These are phyloP conservation scores for Drosophila rhopaloa DNA, from an alignment of 1,140 invertebrate genomes.

Conservation along the genomic window DNA sequence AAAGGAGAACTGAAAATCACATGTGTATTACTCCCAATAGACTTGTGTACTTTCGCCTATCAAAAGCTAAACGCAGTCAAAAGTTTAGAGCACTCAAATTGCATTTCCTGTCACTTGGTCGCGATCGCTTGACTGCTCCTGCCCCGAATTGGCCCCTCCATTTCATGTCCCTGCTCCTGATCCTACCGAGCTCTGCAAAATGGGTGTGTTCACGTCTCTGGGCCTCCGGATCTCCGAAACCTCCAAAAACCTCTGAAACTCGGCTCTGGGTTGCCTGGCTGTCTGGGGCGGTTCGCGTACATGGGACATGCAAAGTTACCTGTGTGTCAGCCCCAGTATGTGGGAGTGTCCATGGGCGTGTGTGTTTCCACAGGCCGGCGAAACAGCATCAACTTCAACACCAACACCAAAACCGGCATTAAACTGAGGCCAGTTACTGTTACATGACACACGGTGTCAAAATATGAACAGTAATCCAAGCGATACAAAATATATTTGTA, in stretches of 20 bases:
- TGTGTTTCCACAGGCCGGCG: conserved; percentile 14
- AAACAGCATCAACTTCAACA: conserved; percentile 61
- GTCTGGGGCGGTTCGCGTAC: conserved; percentile 49
- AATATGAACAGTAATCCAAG: conserved; percentile 55
- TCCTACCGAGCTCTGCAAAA: conserved; percentile 15
- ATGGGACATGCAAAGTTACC: conserved; percentile 67
- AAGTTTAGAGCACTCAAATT: conserved; percentile 73
- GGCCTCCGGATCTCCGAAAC: conserved; percentile 42
- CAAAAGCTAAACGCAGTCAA: conserved; percentile 77
- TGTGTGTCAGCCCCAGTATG: conserved; percentile 65
- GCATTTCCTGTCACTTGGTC: conserved; percentile 78
- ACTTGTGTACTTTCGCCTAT: conserved; percentile 71
- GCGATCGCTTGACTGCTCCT: conserved; percentile 53
- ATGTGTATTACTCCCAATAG: conserved; percentile 42
- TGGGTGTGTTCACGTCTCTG: conserved; percentile 60
- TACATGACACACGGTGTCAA: conserved; percentile 73
- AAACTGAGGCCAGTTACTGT: conserved; percentile 63
- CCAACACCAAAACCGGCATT: conserved; percentile 53
- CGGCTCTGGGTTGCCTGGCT: conserved; percentile 45
- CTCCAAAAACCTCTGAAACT: neutral
- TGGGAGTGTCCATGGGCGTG: conserved; percentile 68
- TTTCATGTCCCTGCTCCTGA: conserved; percentile 3
- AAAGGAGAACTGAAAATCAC: conserved; percentile 25
- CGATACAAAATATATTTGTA: conserved; percentile 22
- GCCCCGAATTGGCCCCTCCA: conserved; percentile 48